Evolutionary conservation across 2,888 invertebrate genomes (phyloP).

Genomic region (Noctua janthina): DNA sequence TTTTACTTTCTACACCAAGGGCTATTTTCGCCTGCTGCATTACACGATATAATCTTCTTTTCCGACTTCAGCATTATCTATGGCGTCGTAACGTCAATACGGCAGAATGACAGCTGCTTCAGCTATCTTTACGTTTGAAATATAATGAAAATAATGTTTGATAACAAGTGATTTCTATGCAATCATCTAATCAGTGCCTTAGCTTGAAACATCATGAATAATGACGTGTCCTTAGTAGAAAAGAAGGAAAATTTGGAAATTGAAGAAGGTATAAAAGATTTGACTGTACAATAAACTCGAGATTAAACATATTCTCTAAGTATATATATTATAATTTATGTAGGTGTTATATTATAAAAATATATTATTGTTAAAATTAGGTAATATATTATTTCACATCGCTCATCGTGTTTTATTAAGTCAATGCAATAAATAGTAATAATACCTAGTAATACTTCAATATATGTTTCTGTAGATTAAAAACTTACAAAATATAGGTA

Average conservation of each 20-base stretch:
- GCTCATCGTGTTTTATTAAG: constrained; percentile 1
- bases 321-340: not conserved
- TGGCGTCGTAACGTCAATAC: not conserved
- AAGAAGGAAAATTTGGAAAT: not conserved
- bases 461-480: not conserved
- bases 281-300: not conserved
- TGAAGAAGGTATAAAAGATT: not conserved
- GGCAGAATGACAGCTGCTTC: not conserved
- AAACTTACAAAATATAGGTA: not conserved
- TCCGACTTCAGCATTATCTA: not conserved
- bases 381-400: not conserved
- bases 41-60: not conserved
- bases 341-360: not conserved
- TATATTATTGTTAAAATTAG: not conserved
- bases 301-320: not conserved
- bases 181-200: not conserved
- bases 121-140: not conserved
- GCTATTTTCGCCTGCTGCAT: not conserved
- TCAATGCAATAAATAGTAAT: not conserved
- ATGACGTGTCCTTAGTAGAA: not conserved
- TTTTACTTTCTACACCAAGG: not conserved
- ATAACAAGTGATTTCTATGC: not conserved
- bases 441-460: not conserved
- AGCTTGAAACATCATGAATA: not conserved
- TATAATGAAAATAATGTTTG: not conserved